Evolutionary conservation across 2,888 invertebrate species (phyloP), one percentile per base, ranked within the genome.

Genomic region (Heteromurus nitidus): DNA sequence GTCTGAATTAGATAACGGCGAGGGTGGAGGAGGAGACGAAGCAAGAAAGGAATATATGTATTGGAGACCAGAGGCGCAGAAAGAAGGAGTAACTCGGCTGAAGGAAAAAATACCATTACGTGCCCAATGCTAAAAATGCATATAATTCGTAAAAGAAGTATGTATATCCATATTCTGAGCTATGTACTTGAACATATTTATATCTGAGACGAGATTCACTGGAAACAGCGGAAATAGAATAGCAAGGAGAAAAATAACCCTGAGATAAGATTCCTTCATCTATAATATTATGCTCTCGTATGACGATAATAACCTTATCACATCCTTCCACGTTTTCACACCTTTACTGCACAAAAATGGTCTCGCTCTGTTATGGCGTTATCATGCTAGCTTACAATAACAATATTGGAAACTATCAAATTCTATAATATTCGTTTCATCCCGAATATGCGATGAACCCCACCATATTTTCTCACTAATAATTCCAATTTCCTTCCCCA

Each of bases 1-100:
- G 62, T 65, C 65, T 65, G 65, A 65, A 65, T 36, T 65, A 65
- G 65, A 65, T 65, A 65, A 44, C 11, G 11, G 62, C 26, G 55
- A 24, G 13, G 55, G 9, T 11, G 22, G 26, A 13, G n/a, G n/a
- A 47, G 55, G 26, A 55, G 53, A 55, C 55, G 55, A 55, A n/a
- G 3, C n/a, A n/a, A 3, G n/a, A n/a, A 44, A 3, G 3, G 3
- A 44, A 44, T 44, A 2, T 44, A 3, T n/a, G 44, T 44, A 36
- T n/a, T n/a, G n/a, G n/a, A n/a, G n/a, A n/a, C n/a, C n/a, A n/a
- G n/a, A n/a, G n/a, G n/a, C n/a, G n/a, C n/a, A n/a, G n/a, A n/a
- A n/a, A n/a, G n/a, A n/a, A n/a, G n/a, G n/a, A n/a, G n/a, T n/a
- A n/a, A n/a, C n/a, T n/a, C n/a, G n/a, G n/a, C n/a, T n/a, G n/a